Evolutionary conservation across 1,140 invertebrate genomes (phyloP), one percentile per base, ranked within the genome.

Genomic region (Macrobrachium nipponense): DNA sequence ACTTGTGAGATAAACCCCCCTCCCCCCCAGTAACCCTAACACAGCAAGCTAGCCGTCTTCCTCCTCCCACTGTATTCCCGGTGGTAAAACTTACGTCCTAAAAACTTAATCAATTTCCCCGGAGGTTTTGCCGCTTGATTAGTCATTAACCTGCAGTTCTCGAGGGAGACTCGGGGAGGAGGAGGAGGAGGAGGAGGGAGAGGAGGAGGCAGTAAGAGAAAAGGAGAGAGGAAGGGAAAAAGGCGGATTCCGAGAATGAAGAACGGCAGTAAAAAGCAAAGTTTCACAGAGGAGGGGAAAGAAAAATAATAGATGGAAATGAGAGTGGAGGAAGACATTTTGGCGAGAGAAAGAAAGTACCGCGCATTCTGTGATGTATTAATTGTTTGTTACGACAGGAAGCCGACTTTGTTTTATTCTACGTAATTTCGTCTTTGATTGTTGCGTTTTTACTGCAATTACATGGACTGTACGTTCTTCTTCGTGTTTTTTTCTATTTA

Each of bases 61-160:
- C 15, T 15, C n/a, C 64, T 11, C 18, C 23, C 62, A n/a, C 14
- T 27, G n/a, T 68, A 27, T 68, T 20, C 64, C 27, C 64, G 64
- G n/a, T n/a, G n/a, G n/a, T 27, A 11, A n/a, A 68, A 68, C 12
- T 68, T 17, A 20, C 27, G 10, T 27, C 64, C 64, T 36, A 58
- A 61, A 78, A 78, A 78, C 76, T 60, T 78, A 78, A 78, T 78
- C 59, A 58, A 61, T 78, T 58, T 78, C 76, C 76, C 76, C 17
- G 76, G 76, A 78, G 76, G 76, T 78, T 78, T 78, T 78, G 76
- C 76, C 76, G 59, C 58, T 60, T 78, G 76, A 78, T 78, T 78
- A 59, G 76, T 78, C 76, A 78, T 78, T 78, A 78, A 78, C 76
- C 76, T 61, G 76, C 76, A 60, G 76, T 78, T 61, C 76, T 78